phyloP scores from a whole-genome alignment of 2,888 invertebrate species.

The Junonia oenone region DNA sequence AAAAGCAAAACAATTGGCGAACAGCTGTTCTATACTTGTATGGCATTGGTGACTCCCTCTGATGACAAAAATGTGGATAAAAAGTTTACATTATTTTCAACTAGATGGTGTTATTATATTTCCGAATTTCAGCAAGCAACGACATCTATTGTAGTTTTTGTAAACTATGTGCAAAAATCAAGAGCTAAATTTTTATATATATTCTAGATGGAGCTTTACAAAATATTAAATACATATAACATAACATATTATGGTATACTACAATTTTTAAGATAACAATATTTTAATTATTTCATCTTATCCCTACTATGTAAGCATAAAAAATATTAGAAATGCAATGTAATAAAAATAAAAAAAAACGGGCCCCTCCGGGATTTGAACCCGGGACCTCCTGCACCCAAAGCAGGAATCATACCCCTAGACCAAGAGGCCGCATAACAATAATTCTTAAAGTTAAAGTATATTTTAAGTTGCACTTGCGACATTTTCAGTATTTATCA shows the following conservation, averaged over 20 bases:
- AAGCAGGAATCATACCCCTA: conserved; percentile 86
- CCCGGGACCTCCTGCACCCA: conserved; percentile 86
- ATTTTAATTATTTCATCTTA: too few species aligned
- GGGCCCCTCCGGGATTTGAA: conserved; percentile 86
- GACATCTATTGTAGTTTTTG: too few species aligned
- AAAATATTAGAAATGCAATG: not conserved
- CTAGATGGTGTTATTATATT: conserved; percentile 17
- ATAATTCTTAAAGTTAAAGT: not conserved
- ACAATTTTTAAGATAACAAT: too few species aligned
- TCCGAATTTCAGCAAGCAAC: too few species aligned
- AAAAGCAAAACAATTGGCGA: conserved; percentile 47
- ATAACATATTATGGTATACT: too few species aligned
- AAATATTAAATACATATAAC: too few species aligned
- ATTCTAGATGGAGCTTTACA: too few species aligned
- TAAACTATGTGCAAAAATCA: too few species aligned
- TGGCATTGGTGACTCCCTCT: conserved; percentile 16
- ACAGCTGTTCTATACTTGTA: conserved; percentile 51
- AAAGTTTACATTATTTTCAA: not conserved
- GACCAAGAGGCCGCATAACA: conserved; percentile 81
- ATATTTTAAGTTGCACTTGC: not conserved
- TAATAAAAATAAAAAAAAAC: conserved; percentile 34
- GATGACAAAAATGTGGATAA: not conserved
- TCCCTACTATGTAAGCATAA: too few species aligned
- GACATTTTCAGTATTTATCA: not conserved
- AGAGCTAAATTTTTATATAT: too few species aligned